Evolutionary conservation across 2,797 vertebrate species (phyloP).

Genomic region (Margarornis squamiger): DNA sequence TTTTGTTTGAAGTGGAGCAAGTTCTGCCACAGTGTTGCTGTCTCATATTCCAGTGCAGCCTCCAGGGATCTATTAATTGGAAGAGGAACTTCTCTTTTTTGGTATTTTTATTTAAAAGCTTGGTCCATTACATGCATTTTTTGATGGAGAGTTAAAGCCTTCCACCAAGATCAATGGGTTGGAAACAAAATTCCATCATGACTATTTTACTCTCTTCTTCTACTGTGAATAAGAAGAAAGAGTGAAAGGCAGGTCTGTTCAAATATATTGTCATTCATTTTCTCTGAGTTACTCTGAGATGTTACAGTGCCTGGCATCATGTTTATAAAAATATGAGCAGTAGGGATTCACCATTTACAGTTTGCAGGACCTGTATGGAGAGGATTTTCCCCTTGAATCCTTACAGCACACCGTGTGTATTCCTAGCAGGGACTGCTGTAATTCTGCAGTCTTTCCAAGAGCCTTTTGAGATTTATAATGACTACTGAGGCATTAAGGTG

Average conservation of each 20-base stretch:
- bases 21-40: background rate
- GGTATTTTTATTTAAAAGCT: conserved; percentile 5
- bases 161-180: conserved; percentile 5
- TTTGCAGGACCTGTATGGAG: background rate
- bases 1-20: conserved; percentile 20
- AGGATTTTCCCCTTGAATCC: background rate
- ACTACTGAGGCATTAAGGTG: background rate
- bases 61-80: conserved; percentile 19
- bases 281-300: background rate
- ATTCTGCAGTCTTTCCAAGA: background rate
- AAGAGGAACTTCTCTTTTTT: conserved; percentile 15
- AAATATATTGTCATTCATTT: background rate
- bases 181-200: background rate
- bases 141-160: background rate
- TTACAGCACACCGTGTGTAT: background rate
- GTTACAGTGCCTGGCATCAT: background rate
- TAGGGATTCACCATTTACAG: background rate
- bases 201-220: background rate
- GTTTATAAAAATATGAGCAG: background rate
- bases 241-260: background rate
- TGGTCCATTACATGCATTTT: background rate
- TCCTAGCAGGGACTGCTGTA: background rate
- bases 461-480: background rate
- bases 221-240: background rate
- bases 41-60: background rate